A percentile compares a stretch with the other conserved stretches of the same genome.
Conservation (phyloP, 2,888 invertebrate species). For the Drosophila paramelanica region DNA sequence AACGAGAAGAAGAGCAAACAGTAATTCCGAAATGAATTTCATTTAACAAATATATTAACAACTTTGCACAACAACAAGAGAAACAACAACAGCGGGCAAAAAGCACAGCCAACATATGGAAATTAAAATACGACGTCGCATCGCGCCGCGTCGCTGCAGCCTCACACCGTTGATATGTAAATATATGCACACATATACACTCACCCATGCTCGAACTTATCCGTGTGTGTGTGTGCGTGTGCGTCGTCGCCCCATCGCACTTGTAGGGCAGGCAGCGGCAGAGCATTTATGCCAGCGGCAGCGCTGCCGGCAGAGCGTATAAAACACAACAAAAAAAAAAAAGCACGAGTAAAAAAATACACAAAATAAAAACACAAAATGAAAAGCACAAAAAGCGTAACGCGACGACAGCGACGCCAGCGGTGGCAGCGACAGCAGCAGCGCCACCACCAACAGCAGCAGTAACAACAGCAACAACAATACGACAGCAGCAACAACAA, state of each 20-base stretch:
- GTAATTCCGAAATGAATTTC: conserved; percentile 79
- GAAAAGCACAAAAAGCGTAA: conserved; percentile 72
- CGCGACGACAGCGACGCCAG: conserved; percentile 53
- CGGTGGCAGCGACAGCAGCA: conserved; percentile 34
- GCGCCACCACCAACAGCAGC: conserved; percentile 7
- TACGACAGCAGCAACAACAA: conserved; percentile 64
- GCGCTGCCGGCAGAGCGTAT: conserved; percentile 62
- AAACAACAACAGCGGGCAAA: conserved; percentile 41
- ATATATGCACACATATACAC: conserved; percentile 7
- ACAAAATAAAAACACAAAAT: conserved; percentile 41
- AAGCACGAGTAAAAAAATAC: not conserved
- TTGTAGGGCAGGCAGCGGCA: conserved; percentile 69
- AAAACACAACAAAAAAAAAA: conserved; percentile 36
- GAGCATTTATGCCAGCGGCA: conserved; percentile 71
- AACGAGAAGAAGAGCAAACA: conserved; percentile 50
- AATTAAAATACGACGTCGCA: conserved; percentile 65
- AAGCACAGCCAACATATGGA: conserved; percentile 79
- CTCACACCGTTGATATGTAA: conserved; percentile 59
- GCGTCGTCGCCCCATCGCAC: conserved; percentile 63
- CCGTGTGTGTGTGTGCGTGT: conserved; percentile 20
- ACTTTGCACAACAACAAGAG: conserved; percentile 66
- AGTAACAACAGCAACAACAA: conserved; percentile 36
- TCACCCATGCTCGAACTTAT: too few species aligned
- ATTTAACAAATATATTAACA: conserved; percentile 82
- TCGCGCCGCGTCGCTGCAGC: conserved; percentile 57